Conservation (phyloP, 2,113 vertebrate genomes). For the Leucopsar rothschildi region DNA sequence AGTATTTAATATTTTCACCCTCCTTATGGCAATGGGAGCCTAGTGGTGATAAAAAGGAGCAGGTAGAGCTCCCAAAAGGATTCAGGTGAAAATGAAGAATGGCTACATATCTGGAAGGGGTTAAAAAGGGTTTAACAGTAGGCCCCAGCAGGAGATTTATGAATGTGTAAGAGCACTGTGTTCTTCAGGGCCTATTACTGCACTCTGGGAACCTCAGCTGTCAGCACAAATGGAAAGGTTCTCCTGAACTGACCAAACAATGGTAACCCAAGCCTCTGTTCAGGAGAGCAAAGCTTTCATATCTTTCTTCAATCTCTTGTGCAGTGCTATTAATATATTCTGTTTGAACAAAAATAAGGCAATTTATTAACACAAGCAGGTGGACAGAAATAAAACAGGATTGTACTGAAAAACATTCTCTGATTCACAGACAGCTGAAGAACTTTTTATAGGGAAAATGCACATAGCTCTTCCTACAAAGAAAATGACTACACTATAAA, state of each 20-base stretch:
- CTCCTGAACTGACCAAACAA: neutral
- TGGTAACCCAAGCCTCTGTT: neutral
- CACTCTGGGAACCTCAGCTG: neutral
- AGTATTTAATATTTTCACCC: neutral
- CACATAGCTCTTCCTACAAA: neutral
- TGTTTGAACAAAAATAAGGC: neutral
- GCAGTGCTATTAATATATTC: neutral
- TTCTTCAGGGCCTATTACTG: neutral
- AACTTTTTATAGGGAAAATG: neutral
- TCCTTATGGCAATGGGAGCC: neutral
- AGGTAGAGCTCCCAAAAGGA: neutral
- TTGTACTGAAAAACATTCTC: neutral
- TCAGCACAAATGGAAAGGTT: neutral
- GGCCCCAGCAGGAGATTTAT: neutral
- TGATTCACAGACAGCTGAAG: neutral
- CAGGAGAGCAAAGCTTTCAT: neutral
- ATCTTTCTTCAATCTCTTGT: neutral
- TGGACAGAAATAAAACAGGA: neutral
- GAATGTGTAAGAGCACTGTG: neutral
- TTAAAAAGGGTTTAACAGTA: neutral
- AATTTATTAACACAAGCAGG: neutral
- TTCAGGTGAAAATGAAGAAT: neutral
- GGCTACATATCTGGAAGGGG: neutral
- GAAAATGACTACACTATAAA: neutral
- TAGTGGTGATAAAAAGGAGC: neutral